These are phyloP conservation scores for Hedya salicella DNA, from an alignment of 2,888 invertebrate species.

Conservation along the genomic window DNA sequence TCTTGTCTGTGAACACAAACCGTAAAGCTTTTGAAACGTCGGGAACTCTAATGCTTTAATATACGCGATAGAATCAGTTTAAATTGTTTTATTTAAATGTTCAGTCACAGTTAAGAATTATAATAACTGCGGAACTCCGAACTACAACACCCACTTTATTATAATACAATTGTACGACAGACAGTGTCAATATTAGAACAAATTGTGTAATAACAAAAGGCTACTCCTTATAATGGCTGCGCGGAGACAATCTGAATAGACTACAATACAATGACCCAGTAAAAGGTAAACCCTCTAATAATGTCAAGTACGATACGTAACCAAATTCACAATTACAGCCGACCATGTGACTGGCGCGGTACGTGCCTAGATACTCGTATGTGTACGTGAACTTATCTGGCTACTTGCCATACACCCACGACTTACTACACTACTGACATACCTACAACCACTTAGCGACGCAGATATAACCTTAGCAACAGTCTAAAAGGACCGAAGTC, in stretches of 20 bases:
- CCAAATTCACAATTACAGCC: conserved; percentile 33
- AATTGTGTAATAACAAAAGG: conserved; percentile 7
- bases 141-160: not conserved
- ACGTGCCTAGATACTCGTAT: conserved; percentile 28
- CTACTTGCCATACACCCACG: conserved; percentile 24
- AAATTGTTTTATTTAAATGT: too few species aligned
- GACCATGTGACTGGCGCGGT: conserved; percentile 36
- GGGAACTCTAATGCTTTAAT: too few species aligned
- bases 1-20: too few species aligned
- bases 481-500: not conserved
- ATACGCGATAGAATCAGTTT: too few species aligned
- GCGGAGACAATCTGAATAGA: too few species aligned
- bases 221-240: not conserved
- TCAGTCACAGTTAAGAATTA: too few species aligned
- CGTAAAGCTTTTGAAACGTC: too few species aligned
- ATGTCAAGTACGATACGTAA: conserved; percentile 40
- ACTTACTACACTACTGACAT: conserved; percentile 1
- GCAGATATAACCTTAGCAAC: not conserved
- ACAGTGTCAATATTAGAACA: not conserved
- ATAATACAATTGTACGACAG: not conserved
- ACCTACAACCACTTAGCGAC: not conserved
- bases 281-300: conserved; percentile 19
- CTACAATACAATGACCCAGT: too few species aligned
- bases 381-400: conserved; percentile 42
- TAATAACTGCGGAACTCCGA: too few species aligned